These are phyloP conservation scores for Microctonus hyperodae DNA, from an alignment of 2,888 invertebrate genomes.

Conservation along the genomic window DNA sequence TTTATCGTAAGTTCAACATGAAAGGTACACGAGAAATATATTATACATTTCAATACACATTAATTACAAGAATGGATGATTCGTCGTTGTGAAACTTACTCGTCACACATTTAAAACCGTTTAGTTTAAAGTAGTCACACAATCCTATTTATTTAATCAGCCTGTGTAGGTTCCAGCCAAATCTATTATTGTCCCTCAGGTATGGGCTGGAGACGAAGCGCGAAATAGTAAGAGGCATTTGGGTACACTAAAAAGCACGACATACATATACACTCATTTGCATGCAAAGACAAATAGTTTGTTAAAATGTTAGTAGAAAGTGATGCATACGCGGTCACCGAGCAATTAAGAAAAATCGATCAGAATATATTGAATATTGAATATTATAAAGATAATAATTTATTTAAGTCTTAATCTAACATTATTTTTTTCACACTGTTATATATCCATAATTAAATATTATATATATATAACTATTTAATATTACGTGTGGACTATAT, in stretches of 20 bases:
- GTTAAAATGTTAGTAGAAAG: background rate
- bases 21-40: too few relatives aligned
- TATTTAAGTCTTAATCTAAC: too few relatives aligned
- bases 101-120: conserved; percentile 1
- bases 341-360: too few relatives aligned
- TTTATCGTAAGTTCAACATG: background rate
- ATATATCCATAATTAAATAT: too few relatives aligned
- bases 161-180: conserved; percentile 63
- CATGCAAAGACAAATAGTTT: background rate
- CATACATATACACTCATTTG: background rate
- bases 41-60: background rate
- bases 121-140: conserved; percentile 34
- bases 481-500: background rate
- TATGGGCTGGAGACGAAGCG: conserved; percentile 59
- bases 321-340: too few relatives aligned
- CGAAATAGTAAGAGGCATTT: conserved; percentile 32
- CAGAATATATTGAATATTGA: too few relatives aligned
- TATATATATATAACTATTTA: too few relatives aligned
- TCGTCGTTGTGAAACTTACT: background rate
- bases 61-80: background rate
- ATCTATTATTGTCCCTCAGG: conserved; percentile 63
- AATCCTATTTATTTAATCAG: conserved; percentile 63
- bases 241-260: conserved; percentile 12
- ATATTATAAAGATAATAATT: too few relatives aligned
- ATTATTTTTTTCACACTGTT: too few relatives aligned